A percentile compares a stretch with the other conserved stretches of the same genome.
Conservation (phyloP, 1,140 invertebrate genomes). For the Ceratina japonica region DNA sequence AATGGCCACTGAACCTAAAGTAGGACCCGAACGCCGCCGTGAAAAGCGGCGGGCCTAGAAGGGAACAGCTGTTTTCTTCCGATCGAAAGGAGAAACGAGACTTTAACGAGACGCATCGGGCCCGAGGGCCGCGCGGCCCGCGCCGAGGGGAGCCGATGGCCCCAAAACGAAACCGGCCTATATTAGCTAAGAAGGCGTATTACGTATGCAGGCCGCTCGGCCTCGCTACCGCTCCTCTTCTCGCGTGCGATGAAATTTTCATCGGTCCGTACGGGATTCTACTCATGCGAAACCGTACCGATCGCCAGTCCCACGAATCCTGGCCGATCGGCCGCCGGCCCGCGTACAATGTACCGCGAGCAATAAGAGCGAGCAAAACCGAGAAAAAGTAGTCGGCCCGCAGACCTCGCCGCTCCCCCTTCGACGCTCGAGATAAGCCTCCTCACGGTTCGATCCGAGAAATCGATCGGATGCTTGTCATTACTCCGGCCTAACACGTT, state of each 20-base stretch:
- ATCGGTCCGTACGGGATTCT: slow-evolving; percentile 52
- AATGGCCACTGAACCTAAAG: too few relatives aligned
- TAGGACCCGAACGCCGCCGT: too few relatives aligned
- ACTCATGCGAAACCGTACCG: slow-evolving; percentile 60
- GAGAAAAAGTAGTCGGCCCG: slow-evolving; percentile 62
- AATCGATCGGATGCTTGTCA: slow-evolving; percentile 47
- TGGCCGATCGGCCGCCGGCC: slow-evolving; percentile 35
- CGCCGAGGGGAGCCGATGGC: slow-evolving; percentile 28
- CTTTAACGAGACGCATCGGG: slow-evolving; percentile 32
- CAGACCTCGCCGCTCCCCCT: slow-evolving; percentile 15
- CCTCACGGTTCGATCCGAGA: slow-evolving; percentile 33
- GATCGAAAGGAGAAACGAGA: slow-evolving; percentile 29
- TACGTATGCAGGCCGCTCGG: slow-evolving; percentile 70
- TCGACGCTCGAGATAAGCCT: slow-evolving; percentile 35
- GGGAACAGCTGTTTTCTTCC: slow-evolving; percentile 16
- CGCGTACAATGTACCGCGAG: slow-evolving; percentile 33
- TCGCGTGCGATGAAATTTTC: slow-evolving; percentile 68
- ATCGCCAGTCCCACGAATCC: slow-evolving; percentile 59
- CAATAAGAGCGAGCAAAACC: slow-evolving; percentile 57
- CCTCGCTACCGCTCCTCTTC: slow-evolving; percentile 58
- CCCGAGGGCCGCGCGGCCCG: background rate
- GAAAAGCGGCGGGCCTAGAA: background rate
- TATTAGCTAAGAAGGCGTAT: slow-evolving; percentile 70
- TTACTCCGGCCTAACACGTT: slow-evolving; percentile 8
- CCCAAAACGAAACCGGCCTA: slow-evolving; percentile 67